Base-by-base conservation (phyloP, 2,888 invertebrate species). In the Pedicia rivosa region DNA sequence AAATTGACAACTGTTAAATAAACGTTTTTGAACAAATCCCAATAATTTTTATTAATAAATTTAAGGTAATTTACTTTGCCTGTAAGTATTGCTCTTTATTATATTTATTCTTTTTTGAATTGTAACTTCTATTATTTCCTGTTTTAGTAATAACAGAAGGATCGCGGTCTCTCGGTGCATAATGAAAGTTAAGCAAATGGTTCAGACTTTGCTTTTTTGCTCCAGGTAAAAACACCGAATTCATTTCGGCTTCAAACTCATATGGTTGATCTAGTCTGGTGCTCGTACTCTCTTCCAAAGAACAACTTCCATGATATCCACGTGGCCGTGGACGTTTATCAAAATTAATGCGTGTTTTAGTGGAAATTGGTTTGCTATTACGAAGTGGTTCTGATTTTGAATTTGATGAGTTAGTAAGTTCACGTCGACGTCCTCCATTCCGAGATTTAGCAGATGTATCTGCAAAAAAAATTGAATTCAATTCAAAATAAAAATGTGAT, bases 71-170 rank as follows among this genome's bases (percentile, higher is more conserved):
- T 69, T 66, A 91, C 90, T 90, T 90, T 40, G 92, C 91, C 64
- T 94, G 87, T 42, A 95, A 64, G 62, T 86, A 95, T 52, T 90
- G 80, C 56, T 94, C 91, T 64, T 91, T 91, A 59, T 84, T 88
- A 62, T 86, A 90, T 55, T 78, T 81, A 49, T 77, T 76, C 40
- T 69, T 68, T 43, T 48, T 47, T 5, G 39, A n/a, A n/a, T n/a
- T 35, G 31, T 48, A 42, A 6, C 41, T 35, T 14, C 48, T 47
- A 25, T 44, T 45, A 29, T 44, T 45, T 26, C 48, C 48, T 29
- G 44, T 45, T 10, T 48, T 48, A 40, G 47, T 47, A 27, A 47
- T 45, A 15, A 40, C 57, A 46, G 45, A 49, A 48, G 50, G 50
- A 24, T 48, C 48, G 26, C 44, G 41, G 36, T 62, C 74, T 34